Conservation (phyloP, 2,888 invertebrate genomes). For the Allolobophora icterica region DNA sequence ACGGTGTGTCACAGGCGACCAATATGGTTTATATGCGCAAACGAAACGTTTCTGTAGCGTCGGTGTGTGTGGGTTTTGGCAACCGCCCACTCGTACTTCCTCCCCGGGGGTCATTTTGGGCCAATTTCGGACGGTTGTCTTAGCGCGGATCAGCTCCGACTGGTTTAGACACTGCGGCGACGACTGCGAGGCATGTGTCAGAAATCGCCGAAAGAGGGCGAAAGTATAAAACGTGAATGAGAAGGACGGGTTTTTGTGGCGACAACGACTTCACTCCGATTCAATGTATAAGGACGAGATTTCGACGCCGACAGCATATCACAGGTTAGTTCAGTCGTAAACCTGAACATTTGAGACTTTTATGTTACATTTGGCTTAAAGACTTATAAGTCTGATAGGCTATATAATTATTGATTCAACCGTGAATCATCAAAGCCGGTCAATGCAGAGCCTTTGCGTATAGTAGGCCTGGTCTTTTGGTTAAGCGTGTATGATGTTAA, state of each 20-base stretch:
- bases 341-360: not conserved
- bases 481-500: no score
- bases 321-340: not conserved
- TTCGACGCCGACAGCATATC: not conserved
- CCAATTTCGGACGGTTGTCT: not conserved
- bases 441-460: no score
- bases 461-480: no score
- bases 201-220: not conserved
- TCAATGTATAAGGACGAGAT: not conserved
- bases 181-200: not conserved
- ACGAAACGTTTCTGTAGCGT: not conserved
- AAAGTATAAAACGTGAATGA: not conserved
- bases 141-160: not conserved
- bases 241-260: not conserved
- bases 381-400: no score
- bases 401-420: no score
- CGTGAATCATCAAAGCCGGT: no score
- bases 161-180: not conserved
- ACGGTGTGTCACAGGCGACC: not conserved
- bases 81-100: not conserved
- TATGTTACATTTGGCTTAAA: no score
- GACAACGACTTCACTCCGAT: not conserved
- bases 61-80: not conserved
- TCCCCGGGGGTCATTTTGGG: not conserved
- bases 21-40: not conserved